Evolutionary conservation across 1,140 invertebrate species (phyloP).

Genomic region (Galleria mellonella): DNA sequence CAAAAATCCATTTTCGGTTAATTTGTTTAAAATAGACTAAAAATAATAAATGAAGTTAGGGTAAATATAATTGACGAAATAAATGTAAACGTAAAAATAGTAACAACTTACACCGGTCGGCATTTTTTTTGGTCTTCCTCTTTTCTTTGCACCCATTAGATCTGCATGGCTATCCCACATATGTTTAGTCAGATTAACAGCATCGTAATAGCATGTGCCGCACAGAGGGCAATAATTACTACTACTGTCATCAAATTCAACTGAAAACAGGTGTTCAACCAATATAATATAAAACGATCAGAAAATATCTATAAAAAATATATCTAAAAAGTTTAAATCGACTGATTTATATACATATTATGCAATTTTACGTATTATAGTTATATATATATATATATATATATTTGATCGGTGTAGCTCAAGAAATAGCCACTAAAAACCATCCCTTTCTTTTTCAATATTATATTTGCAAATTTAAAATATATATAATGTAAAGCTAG

Average conservation of each 20-base stretch:
- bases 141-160: slow-evolving; percentile 48
- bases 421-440: too few species aligned
- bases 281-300: too few species aligned
- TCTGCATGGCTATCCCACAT: slow-evolving; percentile 47
- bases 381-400: too few species aligned
- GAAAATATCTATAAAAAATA: too few species aligned
- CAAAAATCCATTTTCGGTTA: slow-evolving; percentile 38
- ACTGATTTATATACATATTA: too few species aligned
- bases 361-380: neutral
- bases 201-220: slow-evolving; percentile 28
- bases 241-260: slow-evolving; percentile 23
- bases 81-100: neutral
- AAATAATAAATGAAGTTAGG: slow-evolving; percentile 7
- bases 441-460: too few species aligned
- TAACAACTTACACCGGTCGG: slow-evolving; percentile 25
- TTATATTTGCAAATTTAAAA: too few species aligned
- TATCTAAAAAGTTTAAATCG: too few species aligned
- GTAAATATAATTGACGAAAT: neutral
- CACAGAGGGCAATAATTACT: slow-evolving; percentile 42
- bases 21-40: slow-evolving; percentile 40
- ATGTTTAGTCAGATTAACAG: slow-evolving; percentile 38
- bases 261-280: too few species aligned
- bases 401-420: too few species aligned
- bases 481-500: too few species aligned
- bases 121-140: slow-evolving; percentile 44